phyloP scores from a whole-genome alignment of 2,797 vertebrate genomes.

The Basileuterus tristriatus region DNA sequence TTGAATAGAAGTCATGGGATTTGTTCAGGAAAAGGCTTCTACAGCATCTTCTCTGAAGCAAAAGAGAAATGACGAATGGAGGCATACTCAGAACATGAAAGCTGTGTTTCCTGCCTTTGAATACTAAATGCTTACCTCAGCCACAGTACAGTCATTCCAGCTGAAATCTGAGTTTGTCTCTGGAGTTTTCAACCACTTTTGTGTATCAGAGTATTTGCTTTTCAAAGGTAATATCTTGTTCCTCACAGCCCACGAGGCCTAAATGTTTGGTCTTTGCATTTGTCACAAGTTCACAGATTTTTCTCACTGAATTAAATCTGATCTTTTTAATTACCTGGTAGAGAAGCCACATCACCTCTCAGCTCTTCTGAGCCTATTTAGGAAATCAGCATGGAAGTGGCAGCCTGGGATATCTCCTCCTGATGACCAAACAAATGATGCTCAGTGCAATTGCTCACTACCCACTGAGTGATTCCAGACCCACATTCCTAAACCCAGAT shows the following conservation, averaged over 20 bases:
- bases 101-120: not conserved
- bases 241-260: rapidly evolving
- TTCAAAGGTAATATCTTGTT: not conserved
- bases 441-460: not conserved
- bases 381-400: not conserved
- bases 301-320: not conserved
- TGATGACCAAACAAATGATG: not conserved
- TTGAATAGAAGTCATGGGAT: not conserved
- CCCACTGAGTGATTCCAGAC: not conserved
- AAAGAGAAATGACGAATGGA: not conserved
- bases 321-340: not conserved
- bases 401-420: not conserved
- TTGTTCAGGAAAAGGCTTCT: not conserved
- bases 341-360: not conserved
- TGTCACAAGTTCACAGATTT: not conserved
- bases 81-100: not conserved
- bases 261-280: not conserved
- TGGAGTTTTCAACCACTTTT: not conserved
- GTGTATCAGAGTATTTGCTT: not conserved
- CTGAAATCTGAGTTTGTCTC: not conserved
- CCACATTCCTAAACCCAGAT: not conserved
- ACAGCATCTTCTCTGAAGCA: not conserved
- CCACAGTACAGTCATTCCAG: not conserved
- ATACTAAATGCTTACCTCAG: not conserved
- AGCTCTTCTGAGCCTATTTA: not conserved